Base-by-base conservation (phyloP, 2,888 invertebrate genomes). In the Caenorhabditis sp. region DNA sequence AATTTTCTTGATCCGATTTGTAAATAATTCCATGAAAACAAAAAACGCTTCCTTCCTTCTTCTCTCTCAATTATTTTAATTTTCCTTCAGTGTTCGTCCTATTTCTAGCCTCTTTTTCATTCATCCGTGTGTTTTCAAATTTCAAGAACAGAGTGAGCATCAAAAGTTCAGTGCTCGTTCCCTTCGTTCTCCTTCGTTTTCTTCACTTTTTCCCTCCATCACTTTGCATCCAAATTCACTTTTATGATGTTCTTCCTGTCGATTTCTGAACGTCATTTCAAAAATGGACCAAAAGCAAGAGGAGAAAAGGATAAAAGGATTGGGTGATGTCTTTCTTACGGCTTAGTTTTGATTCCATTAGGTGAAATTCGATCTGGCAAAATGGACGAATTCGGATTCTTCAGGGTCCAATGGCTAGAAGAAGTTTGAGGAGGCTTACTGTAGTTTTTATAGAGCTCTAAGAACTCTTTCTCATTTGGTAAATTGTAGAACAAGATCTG, bases 171-270 rank as follows among this genome's bases (percentile, higher is more conserved):
- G 49, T 59, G 51, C 56, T 58, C 19, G 22, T 35, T 49, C 16
- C 28, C 28, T 69, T 47, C 54, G 19, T 28, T 7, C 19, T 28
- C n/a, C 26, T 66, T 26, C 44, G 61, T 49, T 54, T 49, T 47
- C 51, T 58, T 58, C 28, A 41, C 35, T 54, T 56, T 58, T 19
- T 54, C n/a, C 63, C 63, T 56, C 38, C 38, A 61, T 79, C 70
- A 64, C 72, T 79, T 76, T 68, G 61, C 68, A 68, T 76, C 68
- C 49, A 64, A 79, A 79, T 64, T 70, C 79, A 70, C 70, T 79
- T 79, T 79, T 70, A 79, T 79, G 79, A 70, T 79, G 79, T 58
- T 79, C 79, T 79, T 79, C 79, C 79, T 79, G 70, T 79, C 44
- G 70, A 54, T 64, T 77, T 79, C 38, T 70, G 64, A 69, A 68